Evolutionary conservation across 1,140 invertebrate species (phyloP).

Genomic region (Solen grandis): DNA sequence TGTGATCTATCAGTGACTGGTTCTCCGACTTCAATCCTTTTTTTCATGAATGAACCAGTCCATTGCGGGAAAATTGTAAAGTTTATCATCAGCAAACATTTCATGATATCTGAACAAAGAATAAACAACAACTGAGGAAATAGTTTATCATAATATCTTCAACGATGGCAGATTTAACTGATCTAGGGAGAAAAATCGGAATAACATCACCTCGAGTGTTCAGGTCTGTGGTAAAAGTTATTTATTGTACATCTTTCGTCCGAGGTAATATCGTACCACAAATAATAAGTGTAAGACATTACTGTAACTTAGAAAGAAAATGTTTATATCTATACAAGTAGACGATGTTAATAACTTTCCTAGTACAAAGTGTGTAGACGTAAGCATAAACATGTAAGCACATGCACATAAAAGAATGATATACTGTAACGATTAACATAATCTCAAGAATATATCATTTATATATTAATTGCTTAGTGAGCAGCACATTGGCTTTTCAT

Average conservation of each 20-base stretch:
- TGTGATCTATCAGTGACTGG: too few relatives aligned
- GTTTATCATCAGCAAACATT: background rate
- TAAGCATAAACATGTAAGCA: background rate
- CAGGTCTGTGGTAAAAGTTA: slow-evolving; percentile 27
- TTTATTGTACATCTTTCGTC: background rate
- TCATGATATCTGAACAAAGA: background rate
- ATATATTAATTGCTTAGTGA: background rate
- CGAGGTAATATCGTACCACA: too few relatives aligned
- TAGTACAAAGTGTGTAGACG: too few relatives aligned
- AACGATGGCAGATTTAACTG: slow-evolving; percentile 8
- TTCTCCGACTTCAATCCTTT: too few relatives aligned
- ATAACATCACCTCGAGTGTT: slow-evolving; percentile 49
- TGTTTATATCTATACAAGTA: too few relatives aligned
- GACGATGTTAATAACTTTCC: too few relatives aligned
- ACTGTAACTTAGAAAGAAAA: too few relatives aligned
- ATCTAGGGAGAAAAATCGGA: slow-evolving; percentile 46
- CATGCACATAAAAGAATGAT: background rate
- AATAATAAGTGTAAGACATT: too few relatives aligned
- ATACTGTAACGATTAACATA: background rate
- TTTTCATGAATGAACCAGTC: too few relatives aligned
- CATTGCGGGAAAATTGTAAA: background rate
- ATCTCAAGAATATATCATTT: background rate
- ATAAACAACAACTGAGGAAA: too few relatives aligned
- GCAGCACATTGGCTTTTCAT: too few relatives aligned
- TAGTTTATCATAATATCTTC: background rate